These are phyloP conservation scores for Bradypus variegatus DNA, from an alignment of 2,797 vertebrate genomes.

Conservation along the genomic window DNA sequence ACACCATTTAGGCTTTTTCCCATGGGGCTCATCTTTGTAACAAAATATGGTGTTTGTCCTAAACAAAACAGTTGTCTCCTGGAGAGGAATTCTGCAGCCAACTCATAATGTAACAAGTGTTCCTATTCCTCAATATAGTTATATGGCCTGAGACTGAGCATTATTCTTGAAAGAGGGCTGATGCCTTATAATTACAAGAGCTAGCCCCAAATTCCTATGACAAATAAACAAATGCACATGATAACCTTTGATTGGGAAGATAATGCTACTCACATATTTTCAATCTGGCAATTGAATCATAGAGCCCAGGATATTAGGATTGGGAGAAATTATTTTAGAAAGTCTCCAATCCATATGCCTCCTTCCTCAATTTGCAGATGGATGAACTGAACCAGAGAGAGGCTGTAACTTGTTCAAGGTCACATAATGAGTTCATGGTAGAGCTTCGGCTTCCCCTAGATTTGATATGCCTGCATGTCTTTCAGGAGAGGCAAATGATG, in stretches of 20 bases:
- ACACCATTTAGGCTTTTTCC: constrained; percentile 1
- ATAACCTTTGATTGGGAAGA: background rate
- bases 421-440: background rate
- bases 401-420: background rate
- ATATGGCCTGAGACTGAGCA: background rate
- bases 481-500: background rate
- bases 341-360: background rate
- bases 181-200: background rate
- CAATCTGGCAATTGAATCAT: background rate
- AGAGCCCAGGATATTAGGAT: background rate
- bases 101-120: background rate
- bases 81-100: background rate
- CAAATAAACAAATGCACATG: background rate
- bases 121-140: background rate
- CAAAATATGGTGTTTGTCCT: constrained; percentile 23
- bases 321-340: background rate
- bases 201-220: background rate
- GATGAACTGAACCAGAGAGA: background rate
- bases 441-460: background rate
- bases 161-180: background rate
- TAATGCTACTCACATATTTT: background rate
- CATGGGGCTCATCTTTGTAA: constrained; percentile 27
- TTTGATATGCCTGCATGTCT: background rate
- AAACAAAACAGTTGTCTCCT: constrained; percentile 31
- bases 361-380: background rate